Percentiles rank a stretch among this genome's conserved stretches.
Evolutionary conservation across 37 sponge, comb jelly and placozoan genomes (phyloP).

Genomic region (Amphimedon queenslandica): DNA sequence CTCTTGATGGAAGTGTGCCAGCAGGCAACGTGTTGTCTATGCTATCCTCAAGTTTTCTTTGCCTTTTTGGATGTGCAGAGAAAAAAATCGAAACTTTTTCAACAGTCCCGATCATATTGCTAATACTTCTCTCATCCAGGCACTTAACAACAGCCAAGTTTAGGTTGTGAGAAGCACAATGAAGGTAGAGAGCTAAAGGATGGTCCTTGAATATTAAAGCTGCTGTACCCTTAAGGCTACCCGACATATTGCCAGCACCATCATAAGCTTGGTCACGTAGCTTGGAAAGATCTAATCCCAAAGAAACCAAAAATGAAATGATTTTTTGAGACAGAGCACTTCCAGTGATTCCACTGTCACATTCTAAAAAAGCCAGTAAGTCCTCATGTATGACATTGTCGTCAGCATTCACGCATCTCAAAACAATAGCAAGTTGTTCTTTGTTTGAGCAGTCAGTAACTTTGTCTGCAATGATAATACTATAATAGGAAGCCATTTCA

Average conservation of each 20-base stretch:
- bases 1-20: too few species aligned
- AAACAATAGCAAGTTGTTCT: conserved; percentile 50
- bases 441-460: too few species aligned
- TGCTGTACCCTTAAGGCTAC: conserved; percentile 3
- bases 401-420: conserved; percentile 44
- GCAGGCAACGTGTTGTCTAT: not conserved
- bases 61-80: conserved; percentile 17
- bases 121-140: not conserved
- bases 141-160: conserved; percentile 11
- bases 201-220: not conserved
- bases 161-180: too few species aligned
- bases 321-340: conserved; percentile 53
- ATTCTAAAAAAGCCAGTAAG: conserved; percentile 40
- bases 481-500: conserved; percentile 9
- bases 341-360: conserved; percentile 59
- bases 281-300: too few species aligned
- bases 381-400: conserved; percentile 28
- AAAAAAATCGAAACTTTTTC: not conserved
- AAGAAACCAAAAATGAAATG: conserved; percentile 2
- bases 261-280: too few species aligned
- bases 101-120: conserved; percentile 8
- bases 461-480: conserved; percentile 52
- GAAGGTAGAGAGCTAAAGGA: too few species aligned
- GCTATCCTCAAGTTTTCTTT: not conserved
- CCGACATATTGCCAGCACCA: conserved; percentile 9